Evolutionary conservation across 2,797 vertebrate genomes (phyloP).

Genomic region (Peromyscus nudipes): DNA sequence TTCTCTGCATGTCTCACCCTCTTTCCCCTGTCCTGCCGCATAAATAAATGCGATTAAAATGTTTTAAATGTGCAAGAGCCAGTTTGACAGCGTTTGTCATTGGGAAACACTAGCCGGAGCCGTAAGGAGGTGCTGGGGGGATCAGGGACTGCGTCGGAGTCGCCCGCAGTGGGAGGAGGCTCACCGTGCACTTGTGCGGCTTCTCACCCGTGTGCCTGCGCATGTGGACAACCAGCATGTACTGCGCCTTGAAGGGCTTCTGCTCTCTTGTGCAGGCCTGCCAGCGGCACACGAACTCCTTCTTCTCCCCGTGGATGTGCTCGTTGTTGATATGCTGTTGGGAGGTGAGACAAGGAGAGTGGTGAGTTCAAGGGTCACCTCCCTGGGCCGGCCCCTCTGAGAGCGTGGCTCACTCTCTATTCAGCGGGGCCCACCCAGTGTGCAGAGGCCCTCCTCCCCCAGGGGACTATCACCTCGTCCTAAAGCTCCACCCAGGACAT

Average conservation of each 20-base stretch:
- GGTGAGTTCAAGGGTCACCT: not conserved
- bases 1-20: no score
- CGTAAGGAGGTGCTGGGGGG: not conserved
- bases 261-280: conserved; percentile 97
- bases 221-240: conserved; percentile 99
- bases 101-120: not conserved
- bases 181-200: conserved; percentile 99
- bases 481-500: no score
- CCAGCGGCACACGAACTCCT: conserved; percentile 99
- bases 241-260: conserved; percentile 99
- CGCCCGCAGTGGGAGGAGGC: not conserved
- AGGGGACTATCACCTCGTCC: no score
- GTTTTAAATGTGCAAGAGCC: not conserved
- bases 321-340: conserved; percentile 99
- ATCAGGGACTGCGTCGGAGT: no score
- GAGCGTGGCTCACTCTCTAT: not conserved
- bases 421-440: not conserved
- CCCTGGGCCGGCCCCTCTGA: rapidly evolving
- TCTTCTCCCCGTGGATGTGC: conserved; percentile 99
- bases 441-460: no score
- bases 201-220: conserved; percentile 98
- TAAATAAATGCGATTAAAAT: not conserved
- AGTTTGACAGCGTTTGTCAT: not conserved
- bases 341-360: conserved; percentile 25
- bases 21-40: not conserved